Base-by-base conservation (phyloP, 2,797 vertebrate species). In the Neosilurus mollespiculum region DNA sequence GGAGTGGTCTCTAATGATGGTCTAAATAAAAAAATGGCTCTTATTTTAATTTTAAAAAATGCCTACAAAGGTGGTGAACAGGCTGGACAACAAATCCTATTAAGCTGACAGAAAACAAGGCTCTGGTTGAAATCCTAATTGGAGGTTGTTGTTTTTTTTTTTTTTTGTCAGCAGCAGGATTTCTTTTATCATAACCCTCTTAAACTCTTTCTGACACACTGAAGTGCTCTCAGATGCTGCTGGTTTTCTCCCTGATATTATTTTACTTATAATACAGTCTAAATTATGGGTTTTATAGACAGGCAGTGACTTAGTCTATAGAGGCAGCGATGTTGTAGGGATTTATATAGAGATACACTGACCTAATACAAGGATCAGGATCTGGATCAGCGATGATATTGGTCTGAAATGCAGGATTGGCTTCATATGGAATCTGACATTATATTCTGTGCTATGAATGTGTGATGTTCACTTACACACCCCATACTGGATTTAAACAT, bases 311-410 rank as follows among this genome's bases (percentile, higher is more conserved):
- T 76, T 34, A 59, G 22, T 0, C 2, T 75, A 43, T 43, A 43
- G 9, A 75, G 16, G 53, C 24, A 76, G 73, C 37, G 59, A 12
- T 37, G 54, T 37, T 58, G 18, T 77, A 30, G 10, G 26, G 37
- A 70, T 73, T 73, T 30, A 73, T 54, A 77, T 15, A 61, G 58
- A 34, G 73, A 77, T 22, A 49, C 14, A 53, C n/a, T 72, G 54
- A 59, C 59, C 16, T 73, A 54, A 73, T 54, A 15, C 12, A 7
- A 43, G 49, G 70, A 72, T 54, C 15, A 54, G 70, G n/a, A 71
- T 71, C 70, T 34, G 54, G 54, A 76, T 76, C 53, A 22, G 11
- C 34, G 56, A 77, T 26, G 18, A 49, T 70, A 22, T 49, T 22
- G 37, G 37, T 11, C 37, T 49, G 70, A 73, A 72, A 53, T 72